Base-by-base conservation (phyloP, 2,113 vertebrate genomes). In the Erpornis zantholeuca region DNA sequence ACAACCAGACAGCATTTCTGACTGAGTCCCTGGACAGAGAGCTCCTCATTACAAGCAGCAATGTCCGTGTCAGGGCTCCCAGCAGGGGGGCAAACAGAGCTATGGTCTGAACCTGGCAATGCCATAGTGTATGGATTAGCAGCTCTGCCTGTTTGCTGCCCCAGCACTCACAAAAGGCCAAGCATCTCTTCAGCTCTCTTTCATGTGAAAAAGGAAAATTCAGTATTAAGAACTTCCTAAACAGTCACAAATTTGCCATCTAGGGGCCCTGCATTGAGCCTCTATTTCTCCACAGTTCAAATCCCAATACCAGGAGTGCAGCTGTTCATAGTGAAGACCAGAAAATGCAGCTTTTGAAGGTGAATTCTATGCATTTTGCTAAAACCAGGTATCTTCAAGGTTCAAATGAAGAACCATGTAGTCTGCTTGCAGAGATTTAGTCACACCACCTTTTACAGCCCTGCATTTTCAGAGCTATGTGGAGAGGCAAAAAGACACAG, bases 41-140 rank as follows among this genome's bases (percentile, higher is more conserved):
- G 20, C 45, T 53, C 44, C n/a, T 54, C 64, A 50, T 20, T 20
- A 53, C 15, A 66, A 38, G 33, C 64, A 64, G 53, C 15, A 76
- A 16, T 0, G 2, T 5, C 54, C 3, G 1, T 0, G 16, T 21
- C 52, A 73, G 38, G 24, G 31, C 42, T 80, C 16, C 42, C 53
- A 66, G 5, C 6, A 40, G 1, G 10, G 2, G 5, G 45, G 24
- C 57, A 56, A 27, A 31, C 7, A 80, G 40, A 60, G 21, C 35
- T 15, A 24, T 1, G 15, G 60, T 21, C 50, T 56, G 4, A 66
- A 60, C 16, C 24, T n/a, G 28, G 38, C 38, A 76, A 20, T 31
- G 25, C 22, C 10, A 2, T 1, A 50, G 13, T 6, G 1, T 10
- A 60, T 19, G 22, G 42, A 64, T 36, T 11, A 50, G 5, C 15